These are phyloP conservation scores for Tyrannus savana DNA, from an alignment of 2,113 vertebrate genomes.

Conservation along the genomic window DNA sequence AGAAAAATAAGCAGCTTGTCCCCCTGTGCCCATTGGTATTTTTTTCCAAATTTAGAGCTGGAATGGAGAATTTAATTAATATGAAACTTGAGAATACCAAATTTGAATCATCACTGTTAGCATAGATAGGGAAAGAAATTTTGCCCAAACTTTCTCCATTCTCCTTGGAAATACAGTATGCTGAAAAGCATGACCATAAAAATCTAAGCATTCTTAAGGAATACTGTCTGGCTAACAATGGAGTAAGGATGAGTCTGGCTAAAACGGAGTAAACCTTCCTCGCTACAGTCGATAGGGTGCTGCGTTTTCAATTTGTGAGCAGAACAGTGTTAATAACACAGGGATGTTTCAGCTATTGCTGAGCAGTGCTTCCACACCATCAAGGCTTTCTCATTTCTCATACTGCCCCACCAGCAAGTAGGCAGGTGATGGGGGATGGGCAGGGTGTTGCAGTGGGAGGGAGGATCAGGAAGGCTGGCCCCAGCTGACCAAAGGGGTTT, in stretches of 20 bases:
- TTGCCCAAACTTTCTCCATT: background rate
- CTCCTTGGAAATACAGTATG: background rate
- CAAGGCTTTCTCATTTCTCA: background rate
- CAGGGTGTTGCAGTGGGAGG: background rate
- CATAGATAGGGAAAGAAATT: background rate
- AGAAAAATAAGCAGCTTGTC: background rate
- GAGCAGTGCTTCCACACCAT: background rate
- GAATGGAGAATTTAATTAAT: background rate
- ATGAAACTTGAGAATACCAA: background rate
- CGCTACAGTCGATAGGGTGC: background rate
- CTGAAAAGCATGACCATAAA: background rate
- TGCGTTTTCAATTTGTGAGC: background rate
- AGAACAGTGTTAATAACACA: background rate
- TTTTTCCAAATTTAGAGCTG: background rate
- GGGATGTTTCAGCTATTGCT: background rate
- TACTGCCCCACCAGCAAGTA: fast-evolving
- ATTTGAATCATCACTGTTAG: background rate
- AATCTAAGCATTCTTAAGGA: background rate
- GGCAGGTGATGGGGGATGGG: too few relatives aligned
- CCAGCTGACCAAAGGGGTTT: background rate
- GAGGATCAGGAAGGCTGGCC: background rate
- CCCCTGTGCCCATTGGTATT: too few relatives aligned
- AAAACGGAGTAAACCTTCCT: background rate
- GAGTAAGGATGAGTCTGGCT: background rate
- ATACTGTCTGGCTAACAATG: background rate